phyloP scores from a whole-genome alignment of 2,888 invertebrate species.

The Smittia sp. region DNA sequence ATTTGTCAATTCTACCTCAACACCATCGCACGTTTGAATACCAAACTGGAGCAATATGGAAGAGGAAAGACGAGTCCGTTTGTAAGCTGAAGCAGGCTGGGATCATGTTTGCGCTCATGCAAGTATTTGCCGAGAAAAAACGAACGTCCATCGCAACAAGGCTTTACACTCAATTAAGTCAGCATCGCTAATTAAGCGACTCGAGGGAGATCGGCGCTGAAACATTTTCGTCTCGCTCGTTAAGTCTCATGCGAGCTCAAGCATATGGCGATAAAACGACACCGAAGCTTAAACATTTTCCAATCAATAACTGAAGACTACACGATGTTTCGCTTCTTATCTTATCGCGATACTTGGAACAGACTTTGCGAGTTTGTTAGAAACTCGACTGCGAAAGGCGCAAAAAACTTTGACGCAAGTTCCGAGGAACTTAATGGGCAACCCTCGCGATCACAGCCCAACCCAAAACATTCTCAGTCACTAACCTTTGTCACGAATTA shows the following conservation, averaged over 20 bases:
- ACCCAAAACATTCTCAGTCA: background rate
- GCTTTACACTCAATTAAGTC: constrained; percentile 38
- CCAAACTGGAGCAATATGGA: background rate
- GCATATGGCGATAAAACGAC: background rate
- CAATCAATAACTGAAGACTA: background rate
- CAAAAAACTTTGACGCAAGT: too few relatives aligned
- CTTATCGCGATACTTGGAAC: background rate
- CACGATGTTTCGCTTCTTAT: background rate
- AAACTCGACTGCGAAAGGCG: background rate
- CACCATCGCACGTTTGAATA: background rate
- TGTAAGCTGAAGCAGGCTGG: background rate
- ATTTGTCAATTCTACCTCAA: background rate
- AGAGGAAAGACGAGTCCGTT: background rate
- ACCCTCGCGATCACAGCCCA: background rate
- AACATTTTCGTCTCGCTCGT: background rate
- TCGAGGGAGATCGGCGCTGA: constrained; percentile 23
- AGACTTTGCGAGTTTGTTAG: background rate
- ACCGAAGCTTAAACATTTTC: background rate
- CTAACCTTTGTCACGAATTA: background rate
- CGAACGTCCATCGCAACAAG: constrained; percentile 8
- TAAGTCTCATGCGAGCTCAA: background rate
- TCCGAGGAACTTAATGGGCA: too few relatives aligned
- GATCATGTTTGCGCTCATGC: constrained; percentile 13
- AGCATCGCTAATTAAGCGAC: constrained; percentile 35
- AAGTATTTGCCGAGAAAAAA: background rate